phyloP scores from a whole-genome alignment of 2,888 invertebrate species.

The Drosophila pseudotalamancana region DNA sequence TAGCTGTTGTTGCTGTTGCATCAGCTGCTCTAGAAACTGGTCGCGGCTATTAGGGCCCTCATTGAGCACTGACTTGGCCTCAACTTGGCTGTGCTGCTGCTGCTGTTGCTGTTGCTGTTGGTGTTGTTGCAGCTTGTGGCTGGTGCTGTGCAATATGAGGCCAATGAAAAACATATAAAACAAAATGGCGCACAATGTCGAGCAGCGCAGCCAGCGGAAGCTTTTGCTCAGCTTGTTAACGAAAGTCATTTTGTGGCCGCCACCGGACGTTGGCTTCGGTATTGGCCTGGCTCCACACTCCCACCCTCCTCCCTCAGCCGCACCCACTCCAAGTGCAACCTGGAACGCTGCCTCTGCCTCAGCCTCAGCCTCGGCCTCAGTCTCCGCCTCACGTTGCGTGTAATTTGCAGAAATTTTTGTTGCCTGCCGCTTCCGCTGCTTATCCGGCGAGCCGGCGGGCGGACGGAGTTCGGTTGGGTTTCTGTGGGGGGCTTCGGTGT shows the following conservation, averaged over 20 bases:
- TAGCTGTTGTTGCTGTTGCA: conserved; percentile 14
- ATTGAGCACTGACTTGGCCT: conserved; percentile 50
- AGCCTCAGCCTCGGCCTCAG: conserved; percentile 39
- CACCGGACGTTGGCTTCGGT: conserved; percentile 27
- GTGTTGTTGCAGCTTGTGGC: conserved; percentile 78
- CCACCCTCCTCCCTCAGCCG: conserved; percentile 18
- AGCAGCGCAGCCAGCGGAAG: conserved; percentile 85
- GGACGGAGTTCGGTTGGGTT: no score
- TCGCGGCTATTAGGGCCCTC: conserved; percentile 45
- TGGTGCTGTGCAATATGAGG: conserved; percentile 85
- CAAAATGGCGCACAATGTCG: conserved; percentile 85
- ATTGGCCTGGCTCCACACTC: conserved; percentile 7
- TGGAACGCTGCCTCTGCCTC: conserved; percentile 21
- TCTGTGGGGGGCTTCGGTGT: neutral
- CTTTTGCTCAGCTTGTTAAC: conserved; percentile 82
- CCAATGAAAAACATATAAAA: conserved; percentile 86
- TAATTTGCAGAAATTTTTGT: conserved; percentile 59
- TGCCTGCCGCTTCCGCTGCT: conserved; percentile 39
- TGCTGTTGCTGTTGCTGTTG: conserved; percentile 45
- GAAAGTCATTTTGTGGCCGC: conserved; percentile 77
- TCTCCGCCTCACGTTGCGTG: conserved; percentile 56
- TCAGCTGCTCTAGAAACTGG: conserved; percentile 41
- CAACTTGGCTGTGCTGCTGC: conserved; percentile 28
- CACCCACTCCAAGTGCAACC: neutral
- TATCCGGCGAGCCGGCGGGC: neutral